Evolutionary conservation across 2,797 vertebrate genomes (phyloP), one percentile per base, ranked within the genome.

Genomic region (Dromococcyx pavoninus): DNA sequence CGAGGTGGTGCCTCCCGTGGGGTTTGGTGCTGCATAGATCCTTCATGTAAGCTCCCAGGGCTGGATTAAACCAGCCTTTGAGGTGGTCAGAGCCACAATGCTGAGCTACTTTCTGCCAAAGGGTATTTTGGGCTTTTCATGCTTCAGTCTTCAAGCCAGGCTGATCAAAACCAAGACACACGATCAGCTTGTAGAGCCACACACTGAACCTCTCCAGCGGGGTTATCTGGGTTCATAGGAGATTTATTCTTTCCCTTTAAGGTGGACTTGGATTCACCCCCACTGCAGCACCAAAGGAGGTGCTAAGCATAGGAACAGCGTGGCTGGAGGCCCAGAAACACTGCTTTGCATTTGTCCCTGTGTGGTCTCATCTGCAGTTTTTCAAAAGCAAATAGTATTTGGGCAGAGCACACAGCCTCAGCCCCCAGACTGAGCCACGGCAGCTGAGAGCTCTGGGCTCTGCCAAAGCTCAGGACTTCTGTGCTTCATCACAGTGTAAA

Each of bases 401-500:
- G 30, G 10, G 58, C 62, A 17, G 48, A 70, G 69, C 18, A 3
- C 61, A 6, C 17, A 23, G 44, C 35, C 56, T 37, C 46, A 17
- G 17, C 10, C 7, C n/a, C 37, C 25, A 30, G 56, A 2, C 72
- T 70, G 2, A 73, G 56, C 72, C 7, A 3, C 5, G 17, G 24
- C 6, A 16, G 33, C 71, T 18, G 33, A 60, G 71, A 50, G 61
- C 46, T 82, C 60, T 4, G 44, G 22, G 44, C 46, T 39, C 58
- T 84, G 44, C 78, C 54, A 33, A 9, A 35, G 70, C 51, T 80
- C 15, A 6, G 76, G 58, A 27, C 61, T 69, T 8, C 50, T 58
- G 44, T 3, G 0, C 37, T 33, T 15, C 28, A 46, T 57, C 0
- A 0, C 22, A 44, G n/a, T 2, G 27, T 37, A 46, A n/a, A 62